Evolutionary conservation across 2,888 invertebrate species (phyloP).

Genomic region (Uloborus plumipes): DNA sequence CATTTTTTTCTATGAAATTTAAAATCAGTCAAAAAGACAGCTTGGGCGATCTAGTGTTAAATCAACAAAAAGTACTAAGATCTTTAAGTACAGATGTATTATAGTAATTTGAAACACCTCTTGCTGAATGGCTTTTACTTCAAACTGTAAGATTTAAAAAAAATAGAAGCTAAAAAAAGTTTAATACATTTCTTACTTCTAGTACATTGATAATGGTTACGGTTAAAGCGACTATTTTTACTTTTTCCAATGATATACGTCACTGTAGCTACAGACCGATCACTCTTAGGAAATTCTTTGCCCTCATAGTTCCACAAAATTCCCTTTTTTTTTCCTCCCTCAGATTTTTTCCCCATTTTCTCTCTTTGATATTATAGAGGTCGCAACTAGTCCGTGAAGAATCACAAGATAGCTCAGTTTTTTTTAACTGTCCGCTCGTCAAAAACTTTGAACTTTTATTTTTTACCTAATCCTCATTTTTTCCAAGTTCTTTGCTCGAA

Average conservation of each 20-base stretch:
- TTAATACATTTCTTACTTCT: constrained; percentile 26
- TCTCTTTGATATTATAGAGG: constrained; percentile 20
- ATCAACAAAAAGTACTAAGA: too few species aligned
- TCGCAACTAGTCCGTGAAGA: constrained; percentile 51
- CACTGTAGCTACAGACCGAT: constrained; percentile 29
- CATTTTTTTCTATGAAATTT: too few species aligned
- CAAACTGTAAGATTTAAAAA: too few species aligned
- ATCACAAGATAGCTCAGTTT: constrained; percentile 37
- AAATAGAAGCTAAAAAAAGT: neutral
- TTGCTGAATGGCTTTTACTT: too few species aligned
- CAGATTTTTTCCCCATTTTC: neutral
- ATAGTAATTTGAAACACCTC: too few species aligned
- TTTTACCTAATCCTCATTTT: constrained; percentile 6
- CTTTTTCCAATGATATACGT: constrained; percentile 36
- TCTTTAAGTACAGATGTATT: too few species aligned
- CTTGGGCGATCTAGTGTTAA: too few species aligned
- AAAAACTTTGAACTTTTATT: constrained; percentile 44
- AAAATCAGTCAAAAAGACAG: too few species aligned
- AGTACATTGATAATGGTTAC: constrained; percentile 55
- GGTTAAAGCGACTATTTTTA: constrained; percentile 28
- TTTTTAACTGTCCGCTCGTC: constrained; percentile 59
- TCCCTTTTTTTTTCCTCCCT: constrained; percentile 40
- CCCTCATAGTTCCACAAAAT: constrained; percentile 45
- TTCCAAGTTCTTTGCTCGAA: constrained; percentile 11
- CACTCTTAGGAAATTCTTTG: constrained; percentile 45